Evolutionary conservation across 1,140 invertebrate species (phyloP), one percentile per base, ranked within the genome.

Genomic region (Charaxes varanes): DNA sequence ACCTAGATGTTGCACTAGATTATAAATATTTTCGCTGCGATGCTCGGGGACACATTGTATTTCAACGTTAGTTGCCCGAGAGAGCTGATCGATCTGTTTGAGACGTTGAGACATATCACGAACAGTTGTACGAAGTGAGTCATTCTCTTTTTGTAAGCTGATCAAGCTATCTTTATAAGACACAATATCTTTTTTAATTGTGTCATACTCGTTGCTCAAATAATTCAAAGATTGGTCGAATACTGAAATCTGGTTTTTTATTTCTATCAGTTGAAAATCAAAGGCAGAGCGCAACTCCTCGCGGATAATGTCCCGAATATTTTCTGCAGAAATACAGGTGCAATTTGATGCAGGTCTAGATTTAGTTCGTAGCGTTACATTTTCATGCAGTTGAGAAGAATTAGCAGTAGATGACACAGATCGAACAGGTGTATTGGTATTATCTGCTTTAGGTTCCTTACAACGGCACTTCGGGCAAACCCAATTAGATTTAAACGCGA

Each of bases 1-100:
- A 6, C 30, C 30, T 8, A 32, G 13, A 6, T 32, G n/a, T 7
- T n/a, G 6, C 7, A 16, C 15, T 32, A 32, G 4, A 16, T 15
- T 13, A 6, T 6, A 7, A 6, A 32, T 7, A 11, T 17, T 32
- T 16, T 32, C 30, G 13, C 5, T 5, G 4, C 17, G 14, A 11
- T 15, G 14, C 7, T 32, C 26, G 2, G 26, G 26, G 6, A 28
- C 26, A 28, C 26, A 28, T 11, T 28, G 26, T 6, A 28, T n/a
- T 16, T 32, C 30, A 16, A 35, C 14, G 12, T 36, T 36, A 36
- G 21, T 36, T 7, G 10, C n/a, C 2, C 33, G 18, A 6, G 33
- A 36, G 4, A 17, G 7, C 23, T 35, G 31, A n/a, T 34, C 6
- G 4, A 34, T 7, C 8, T 17, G 14, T n/a, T 10, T 15, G 1